Conservation (phyloP, 2,888 invertebrate genomes). For the Pseudolycoriella hygida region DNA sequence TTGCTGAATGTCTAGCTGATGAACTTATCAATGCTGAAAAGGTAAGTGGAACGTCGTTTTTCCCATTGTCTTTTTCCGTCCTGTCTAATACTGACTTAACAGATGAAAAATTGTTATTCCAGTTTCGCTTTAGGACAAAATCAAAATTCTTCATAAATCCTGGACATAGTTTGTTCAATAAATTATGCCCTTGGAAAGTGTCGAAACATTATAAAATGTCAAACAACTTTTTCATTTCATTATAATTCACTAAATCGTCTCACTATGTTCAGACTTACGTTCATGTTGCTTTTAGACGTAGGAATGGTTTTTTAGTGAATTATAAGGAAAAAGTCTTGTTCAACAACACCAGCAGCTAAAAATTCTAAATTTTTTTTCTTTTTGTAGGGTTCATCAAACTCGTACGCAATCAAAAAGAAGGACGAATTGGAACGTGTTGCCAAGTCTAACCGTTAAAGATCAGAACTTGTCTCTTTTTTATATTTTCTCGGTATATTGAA, state of each 20-base stretch:
- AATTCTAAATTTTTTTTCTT: slow-evolving; percentile 13
- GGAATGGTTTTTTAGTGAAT: too few relatives aligned
- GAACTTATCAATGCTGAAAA: slow-evolving; percentile 99
- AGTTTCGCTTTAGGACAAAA: slow-evolving; percentile 25
- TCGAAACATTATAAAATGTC: slow-evolving; percentile 5
- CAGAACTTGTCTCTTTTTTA: too few relatives aligned
- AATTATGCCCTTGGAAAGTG: slow-evolving; percentile 6
- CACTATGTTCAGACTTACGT: too few relatives aligned
- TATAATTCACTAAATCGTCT: too few relatives aligned
- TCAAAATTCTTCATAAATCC: slow-evolving; percentile 10
- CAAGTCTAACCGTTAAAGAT: slow-evolving; percentile 95
- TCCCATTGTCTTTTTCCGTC: slow-evolving; percentile 13
- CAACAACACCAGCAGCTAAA: too few relatives aligned
- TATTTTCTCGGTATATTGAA: too few relatives aligned
- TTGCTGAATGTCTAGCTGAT: slow-evolving; percentile 98
- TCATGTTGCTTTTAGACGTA: too few relatives aligned
- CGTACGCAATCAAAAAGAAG: slow-evolving; percentile 99
- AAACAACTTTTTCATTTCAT: not conserved
- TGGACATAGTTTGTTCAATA: slow-evolving; percentile 4
- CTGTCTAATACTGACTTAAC: slow-evolving; percentile 21
- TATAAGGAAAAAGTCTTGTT: too few relatives aligned
- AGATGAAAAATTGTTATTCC: slow-evolving; percentile 11
- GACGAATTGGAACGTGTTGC: slow-evolving; percentile 99
- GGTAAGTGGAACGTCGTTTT: slow-evolving; percentile 29
- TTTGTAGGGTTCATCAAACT: slow-evolving; percentile 88